These are phyloP conservation scores for Leptarthrus brevirostris DNA, from an alignment of 2,888 invertebrate species.

Conservation along the genomic window DNA sequence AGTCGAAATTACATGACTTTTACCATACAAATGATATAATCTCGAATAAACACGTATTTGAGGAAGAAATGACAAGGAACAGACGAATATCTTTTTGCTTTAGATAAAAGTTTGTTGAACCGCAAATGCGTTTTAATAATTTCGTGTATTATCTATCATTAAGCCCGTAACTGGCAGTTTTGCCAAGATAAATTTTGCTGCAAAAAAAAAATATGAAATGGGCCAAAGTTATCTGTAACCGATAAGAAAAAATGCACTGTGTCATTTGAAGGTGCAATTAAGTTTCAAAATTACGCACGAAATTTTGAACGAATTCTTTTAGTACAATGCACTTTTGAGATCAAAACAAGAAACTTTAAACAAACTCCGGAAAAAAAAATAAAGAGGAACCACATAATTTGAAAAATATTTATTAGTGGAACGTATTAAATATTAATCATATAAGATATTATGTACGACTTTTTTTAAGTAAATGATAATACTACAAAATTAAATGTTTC, in stretches of 20 bases:
- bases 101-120: conserved; percentile 10
- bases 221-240: not conserved
- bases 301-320: not conserved
- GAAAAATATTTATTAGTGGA: too few relatives aligned
- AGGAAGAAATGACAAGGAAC: not conserved
- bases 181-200: not conserved
- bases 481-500: too few relatives aligned
- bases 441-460: too few relatives aligned
- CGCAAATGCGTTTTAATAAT: not conserved
- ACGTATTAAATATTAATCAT: too few relatives aligned
- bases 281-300: not conserved
- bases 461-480: too few relatives aligned
- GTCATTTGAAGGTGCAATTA: conserved; percentile 22
- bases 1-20: too few relatives aligned
- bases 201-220: not conserved
- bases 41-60: not conserved
- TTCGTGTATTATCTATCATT: not conserved
- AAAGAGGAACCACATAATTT: too few relatives aligned
- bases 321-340: not conserved
- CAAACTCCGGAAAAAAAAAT: too few relatives aligned
- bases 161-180: not conserved
- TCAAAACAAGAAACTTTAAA: too few relatives aligned
- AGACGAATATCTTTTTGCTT: not conserved
- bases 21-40: not conserved
- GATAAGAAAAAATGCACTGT: not conserved